Evolutionary conservation across 2,888 invertebrate species (phyloP).

Genomic region (Beris chalybata): DNA sequence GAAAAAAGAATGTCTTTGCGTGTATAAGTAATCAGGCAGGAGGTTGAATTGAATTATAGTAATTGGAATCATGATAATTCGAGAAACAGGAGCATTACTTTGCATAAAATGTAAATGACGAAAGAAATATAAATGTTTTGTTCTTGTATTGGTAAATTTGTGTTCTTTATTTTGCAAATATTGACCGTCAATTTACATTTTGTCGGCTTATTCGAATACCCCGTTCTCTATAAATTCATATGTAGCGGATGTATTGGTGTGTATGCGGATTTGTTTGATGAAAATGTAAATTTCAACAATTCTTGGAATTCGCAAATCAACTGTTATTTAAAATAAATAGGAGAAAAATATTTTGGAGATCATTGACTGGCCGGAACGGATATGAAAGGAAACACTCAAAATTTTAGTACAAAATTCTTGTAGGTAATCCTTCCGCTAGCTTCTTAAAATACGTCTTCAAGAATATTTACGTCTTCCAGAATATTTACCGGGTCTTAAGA

Average conservation of each 20-base stretch:
- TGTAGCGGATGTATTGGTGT: neutral
- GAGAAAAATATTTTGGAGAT: too few relatives aligned
- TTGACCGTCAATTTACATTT: conserved; percentile 2
- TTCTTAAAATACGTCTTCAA: too few relatives aligned
- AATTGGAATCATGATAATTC: conserved; percentile 41
- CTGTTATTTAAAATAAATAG: too few relatives aligned
- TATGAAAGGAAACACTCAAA: too few relatives aligned
- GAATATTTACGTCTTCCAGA: too few relatives aligned
- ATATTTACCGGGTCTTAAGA: too few relatives aligned
- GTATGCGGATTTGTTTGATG: conserved; percentile 14
- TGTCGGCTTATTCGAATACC: too few relatives aligned
- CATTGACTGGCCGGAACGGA: too few relatives aligned
- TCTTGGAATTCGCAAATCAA: conserved; percentile 1
- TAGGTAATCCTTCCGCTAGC: too few relatives aligned
- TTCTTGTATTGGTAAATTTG: neutral
- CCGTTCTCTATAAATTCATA: too few relatives aligned
- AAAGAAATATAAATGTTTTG: conserved; percentile 11
- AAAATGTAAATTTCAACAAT: conserved; percentile 25
- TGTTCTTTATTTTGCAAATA: conserved; percentile 17
- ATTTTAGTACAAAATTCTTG: too few relatives aligned
- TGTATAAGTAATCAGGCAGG: conserved; percentile 39
- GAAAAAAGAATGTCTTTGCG: conserved; percentile 33
- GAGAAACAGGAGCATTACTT: conserved; percentile 38
- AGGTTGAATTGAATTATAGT: conserved; percentile 40
- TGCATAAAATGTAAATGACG: conserved; percentile 40